These are phyloP conservation scores for Aplocera efformata DNA, from an alignment of 2,888 invertebrate genomes.

Conservation along the genomic window DNA sequence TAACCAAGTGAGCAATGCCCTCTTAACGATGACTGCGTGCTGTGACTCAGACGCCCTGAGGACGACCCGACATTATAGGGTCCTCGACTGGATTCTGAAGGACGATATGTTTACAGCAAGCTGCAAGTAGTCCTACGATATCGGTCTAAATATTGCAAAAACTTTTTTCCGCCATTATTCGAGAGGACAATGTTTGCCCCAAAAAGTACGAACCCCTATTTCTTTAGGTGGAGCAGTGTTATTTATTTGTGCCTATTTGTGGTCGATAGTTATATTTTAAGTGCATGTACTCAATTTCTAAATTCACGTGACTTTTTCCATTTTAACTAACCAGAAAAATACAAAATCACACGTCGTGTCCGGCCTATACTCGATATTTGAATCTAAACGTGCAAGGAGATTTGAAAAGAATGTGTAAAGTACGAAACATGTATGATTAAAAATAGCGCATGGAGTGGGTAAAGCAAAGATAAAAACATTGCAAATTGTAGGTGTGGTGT, in stretches of 20 bases:
- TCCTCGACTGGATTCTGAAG: conserved; percentile 76
- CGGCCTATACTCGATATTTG: too few relatives aligned
- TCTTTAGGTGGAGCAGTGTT: background rate
- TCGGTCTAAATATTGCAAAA: conserved; percentile 36
- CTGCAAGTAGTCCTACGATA: conserved; percentile 49
- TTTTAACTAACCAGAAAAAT: too few relatives aligned
- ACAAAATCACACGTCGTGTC: too few relatives aligned
- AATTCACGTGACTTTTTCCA: too few relatives aligned
- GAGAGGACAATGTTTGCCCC: conserved; percentile 17
- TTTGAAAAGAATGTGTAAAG: too few relatives aligned
- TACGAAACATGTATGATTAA: conserved; percentile 12
- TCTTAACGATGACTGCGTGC: conserved; percentile 73
- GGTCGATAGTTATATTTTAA: too few relatives aligned
- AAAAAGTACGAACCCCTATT: conserved; percentile 11
- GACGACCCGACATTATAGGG: conserved; percentile 75
- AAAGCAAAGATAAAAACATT: conserved; percentile 43
- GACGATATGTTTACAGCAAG: conserved; percentile 65
- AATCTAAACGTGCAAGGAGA: too few relatives aligned
- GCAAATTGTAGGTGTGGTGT: conserved; percentile 57
- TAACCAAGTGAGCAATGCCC: conserved; percentile 75
- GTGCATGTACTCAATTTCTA: too few relatives aligned
- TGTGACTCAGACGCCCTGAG: conserved; percentile 75
- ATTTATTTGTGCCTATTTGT: too few relatives aligned
- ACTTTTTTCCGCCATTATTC: conserved; percentile 29
- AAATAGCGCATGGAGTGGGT: conserved; percentile 31